Base-by-base conservation (phyloP, 2,797 vertebrate genomes). In the Sparidentex hasta region DNA sequence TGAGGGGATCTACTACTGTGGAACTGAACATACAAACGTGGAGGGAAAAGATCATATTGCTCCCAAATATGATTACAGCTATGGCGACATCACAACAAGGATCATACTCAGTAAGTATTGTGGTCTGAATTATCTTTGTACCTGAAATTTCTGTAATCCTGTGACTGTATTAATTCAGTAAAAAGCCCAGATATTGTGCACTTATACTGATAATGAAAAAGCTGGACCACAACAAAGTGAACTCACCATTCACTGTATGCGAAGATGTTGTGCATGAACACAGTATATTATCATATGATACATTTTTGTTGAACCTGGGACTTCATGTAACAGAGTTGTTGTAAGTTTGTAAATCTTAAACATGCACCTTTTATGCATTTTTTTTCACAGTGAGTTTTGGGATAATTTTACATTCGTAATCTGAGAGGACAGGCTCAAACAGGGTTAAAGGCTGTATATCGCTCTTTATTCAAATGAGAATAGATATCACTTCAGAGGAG, bases 1-100 rank as follows among this genome's bases (percentile, higher is more conserved):
- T 5, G 77, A 82, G 23, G 88, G 88, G 13, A 27, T 89, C 12
- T 91, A 88, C 69, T 88, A 75, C 43, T 44, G 43, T 44, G 43
- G 43, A 44, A 44, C 84, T 47, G 11, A 18, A 56, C 0, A 55
- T 2, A 0, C 0, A 0, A 68, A 3, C 0, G n/a, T 81, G 11
- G 21, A 48, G 1, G 13, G 38, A 0, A 13, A 14, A 7, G 1
- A 3, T 38, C 1, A 1, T 0, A 57, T 75, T 5, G 1, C 0
- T 7, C 0, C 0, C 0, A 48, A 0, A 62, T 0, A 0, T 18
- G 1, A 55, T 13, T 54, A 72, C 54, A 52, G 0, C 5, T 76
- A 76, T 47, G 69, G 88, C 13, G 86, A 85, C 5, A 0, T 65
- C 12, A 52, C 43, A 29, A 78, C 65, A 65, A 85, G 51, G 23